Percentiles rank a stretch among this genome's conserved stretches.
Conservation (phyloP, 2,888 invertebrate species). For the Drosophila siamana region DNA sequence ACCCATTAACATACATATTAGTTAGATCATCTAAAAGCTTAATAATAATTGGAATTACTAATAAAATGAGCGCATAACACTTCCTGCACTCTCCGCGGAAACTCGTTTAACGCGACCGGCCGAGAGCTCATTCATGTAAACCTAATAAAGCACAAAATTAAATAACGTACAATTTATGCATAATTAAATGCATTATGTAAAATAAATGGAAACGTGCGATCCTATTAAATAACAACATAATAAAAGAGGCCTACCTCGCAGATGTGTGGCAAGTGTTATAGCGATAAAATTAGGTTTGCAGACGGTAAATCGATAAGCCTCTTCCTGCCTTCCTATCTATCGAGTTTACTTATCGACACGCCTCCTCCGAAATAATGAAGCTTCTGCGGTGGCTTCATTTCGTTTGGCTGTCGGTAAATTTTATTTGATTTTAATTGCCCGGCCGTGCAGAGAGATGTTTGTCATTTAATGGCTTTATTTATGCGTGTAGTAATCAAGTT, state of each 20-base stretch:
- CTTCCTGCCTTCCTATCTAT: background rate
- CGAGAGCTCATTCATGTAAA: slow-evolving; percentile 37
- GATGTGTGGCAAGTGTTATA: background rate
- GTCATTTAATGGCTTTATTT: slow-evolving; percentile 78
- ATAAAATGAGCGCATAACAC: slow-evolving; percentile 11
- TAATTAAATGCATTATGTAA: slow-evolving; percentile 56
- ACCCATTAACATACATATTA: slow-evolving; percentile 5
- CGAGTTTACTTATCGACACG: slow-evolving; percentile 8
- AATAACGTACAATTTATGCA: slow-evolving; percentile 45
- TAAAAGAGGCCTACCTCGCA: slow-evolving; percentile 21
- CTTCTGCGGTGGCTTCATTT: slow-evolving; percentile 29
- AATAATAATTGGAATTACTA: slow-evolving; percentile 10
- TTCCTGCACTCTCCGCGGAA: slow-evolving; percentile 35
- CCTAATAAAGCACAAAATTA: slow-evolving; percentile 44
- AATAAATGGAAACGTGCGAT: slow-evolving; percentile 28
- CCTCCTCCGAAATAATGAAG: slow-evolving; percentile 21
- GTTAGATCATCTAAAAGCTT: slow-evolving; percentile 38
- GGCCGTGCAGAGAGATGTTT: slow-evolving; percentile 58
- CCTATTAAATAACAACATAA: slow-evolving; percentile 35
- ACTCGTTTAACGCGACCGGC: slow-evolving; percentile 43
- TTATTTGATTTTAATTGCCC: slow-evolving; percentile 79
- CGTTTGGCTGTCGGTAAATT: slow-evolving; percentile 51
- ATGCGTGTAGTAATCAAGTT: slow-evolving; percentile 79
- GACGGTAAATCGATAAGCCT: background rate
- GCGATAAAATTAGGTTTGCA: background rate